phyloP scores from a whole-genome alignment of 1,140 invertebrate species.

The Scaptomyza montana region DNA sequence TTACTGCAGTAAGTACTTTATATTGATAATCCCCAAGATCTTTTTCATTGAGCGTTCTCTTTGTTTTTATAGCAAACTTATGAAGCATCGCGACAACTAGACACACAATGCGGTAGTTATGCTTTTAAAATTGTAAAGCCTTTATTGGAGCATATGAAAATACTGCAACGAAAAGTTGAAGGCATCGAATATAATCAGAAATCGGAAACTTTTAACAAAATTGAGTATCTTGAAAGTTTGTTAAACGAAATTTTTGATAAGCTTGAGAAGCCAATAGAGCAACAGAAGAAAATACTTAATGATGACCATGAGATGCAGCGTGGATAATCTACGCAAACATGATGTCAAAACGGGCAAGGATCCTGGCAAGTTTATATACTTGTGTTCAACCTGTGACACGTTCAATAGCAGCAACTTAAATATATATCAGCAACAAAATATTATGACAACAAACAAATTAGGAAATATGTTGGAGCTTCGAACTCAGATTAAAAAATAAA shows the following conservation, averaged over 20 bases:
- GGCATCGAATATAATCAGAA: not conserved
- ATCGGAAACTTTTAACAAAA: not conserved
- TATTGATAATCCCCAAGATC: too few relatives aligned
- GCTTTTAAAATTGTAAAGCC: not conserved
- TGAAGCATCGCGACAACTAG: not conserved
- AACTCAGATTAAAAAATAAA: too few relatives aligned
- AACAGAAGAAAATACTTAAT: too few relatives aligned
- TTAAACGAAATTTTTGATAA: not conserved
- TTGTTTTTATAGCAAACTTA: not conserved
- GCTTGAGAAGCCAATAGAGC: too few relatives aligned
- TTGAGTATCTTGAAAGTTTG: not conserved
- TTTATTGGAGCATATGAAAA: not conserved
- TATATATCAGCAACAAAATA: conserved; percentile 55
- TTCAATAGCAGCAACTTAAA: conserved; percentile 68
- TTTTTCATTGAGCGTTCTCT: too few relatives aligned
- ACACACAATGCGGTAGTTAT: not conserved
- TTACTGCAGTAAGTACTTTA: too few relatives aligned
- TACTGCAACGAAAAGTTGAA: not conserved
- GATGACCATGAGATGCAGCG: conserved; percentile 47
- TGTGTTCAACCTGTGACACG: conserved; percentile 87
- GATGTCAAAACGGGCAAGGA: conserved; percentile 91
- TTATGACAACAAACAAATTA: too few relatives aligned
- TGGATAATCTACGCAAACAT: conserved; percentile 95
- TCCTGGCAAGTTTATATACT: conserved; percentile 90
- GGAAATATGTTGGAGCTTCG: not conserved